These are phyloP conservation scores for Chaetodon auriga DNA, from an alignment of 2,113 vertebrate species.

Conservation along the genomic window DNA sequence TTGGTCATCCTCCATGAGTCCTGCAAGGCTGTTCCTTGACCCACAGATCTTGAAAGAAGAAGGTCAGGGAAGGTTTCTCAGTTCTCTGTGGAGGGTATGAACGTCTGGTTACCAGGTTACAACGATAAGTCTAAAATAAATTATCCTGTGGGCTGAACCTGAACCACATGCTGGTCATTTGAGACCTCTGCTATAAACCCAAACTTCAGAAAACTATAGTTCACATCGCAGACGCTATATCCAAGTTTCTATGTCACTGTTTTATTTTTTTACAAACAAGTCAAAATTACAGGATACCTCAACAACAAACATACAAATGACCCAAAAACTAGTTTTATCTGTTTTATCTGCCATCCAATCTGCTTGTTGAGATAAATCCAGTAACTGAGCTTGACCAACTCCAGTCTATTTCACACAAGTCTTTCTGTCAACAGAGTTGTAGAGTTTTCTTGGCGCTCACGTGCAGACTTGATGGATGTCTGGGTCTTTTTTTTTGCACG, in stretches of 20 bases:
- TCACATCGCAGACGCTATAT: not conserved
- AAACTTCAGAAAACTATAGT: not conserved
- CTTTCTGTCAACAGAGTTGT: not conserved
- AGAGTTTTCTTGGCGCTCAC: not conserved
- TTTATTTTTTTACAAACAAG: not conserved
- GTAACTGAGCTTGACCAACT: not conserved
- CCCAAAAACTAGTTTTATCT: not conserved
- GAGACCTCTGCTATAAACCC: not conserved
- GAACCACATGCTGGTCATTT: not conserved
- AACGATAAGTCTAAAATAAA: constrained; percentile 4
- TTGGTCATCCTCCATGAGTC: not conserved
- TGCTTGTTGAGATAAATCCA: not conserved
- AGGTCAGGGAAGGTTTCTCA: not conserved
- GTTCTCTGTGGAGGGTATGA: not conserved
- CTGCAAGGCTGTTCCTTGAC: not conserved
- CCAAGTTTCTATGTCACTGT: not conserved
- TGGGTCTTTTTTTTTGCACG: constrained; percentile 25
- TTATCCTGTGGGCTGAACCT: not conserved
- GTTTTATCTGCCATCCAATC: not conserved
- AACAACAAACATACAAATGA: not conserved
- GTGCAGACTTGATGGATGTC: not conserved
- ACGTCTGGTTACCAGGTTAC: not conserved
- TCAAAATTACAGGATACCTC: not conserved
- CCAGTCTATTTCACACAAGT: not conserved
- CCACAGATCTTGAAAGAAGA: not conserved